Base-by-base conservation (phyloP, 2,797 vertebrate genomes). In the Eutrigla gurnardus region DNA sequence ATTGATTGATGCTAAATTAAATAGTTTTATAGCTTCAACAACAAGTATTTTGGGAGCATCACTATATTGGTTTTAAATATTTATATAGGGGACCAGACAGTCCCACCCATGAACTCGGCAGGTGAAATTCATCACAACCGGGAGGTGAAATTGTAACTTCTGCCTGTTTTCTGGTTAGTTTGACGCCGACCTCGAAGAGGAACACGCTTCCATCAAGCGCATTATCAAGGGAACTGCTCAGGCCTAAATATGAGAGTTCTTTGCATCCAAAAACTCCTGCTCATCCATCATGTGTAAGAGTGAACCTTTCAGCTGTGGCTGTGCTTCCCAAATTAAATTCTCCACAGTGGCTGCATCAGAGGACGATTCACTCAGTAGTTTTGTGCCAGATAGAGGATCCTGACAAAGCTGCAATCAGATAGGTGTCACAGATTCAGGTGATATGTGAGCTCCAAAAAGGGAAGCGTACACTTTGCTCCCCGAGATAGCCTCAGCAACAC, bases 321-420 rank as follows among this genome's bases (percentile, higher is more conserved):
- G 68, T 73, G 84, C 80, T 88, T 78, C 86, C 82, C 82, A 89
- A 89, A 93, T 93, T 85, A 92, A 91, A 90, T 91, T 89, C 89
- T 89, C 89, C 86, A 86, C 87, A 80, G 87, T 75, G 75, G 76
- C 73, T 82, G 84, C 86, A 74, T 79, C 77, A 70, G 63, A 87
- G 79, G 82, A 83, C 79, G 78, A 68, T 80, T 85, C 86, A 72
- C 80, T 77, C 49, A 55, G 85, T 71, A 46, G 77, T 80, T 82
- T 72, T 86, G 85, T 88, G 66, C 49, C 78, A 77, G 77, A 84
- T 83, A 77, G 75, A 70, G 71, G 76, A 86, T 85, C 77, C 80
- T 73, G 86, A 86, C 70, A 73, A 69, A 75, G 63, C 68, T 78
- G 85, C 86, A 86, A 86, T 89, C 84, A 89, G 81, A 80, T 70